Evolutionary conservation across 2,797 vertebrate species (phyloP), one percentile per base, ranked within the genome.

Genomic region (Cirrhinus molitorella): DNA sequence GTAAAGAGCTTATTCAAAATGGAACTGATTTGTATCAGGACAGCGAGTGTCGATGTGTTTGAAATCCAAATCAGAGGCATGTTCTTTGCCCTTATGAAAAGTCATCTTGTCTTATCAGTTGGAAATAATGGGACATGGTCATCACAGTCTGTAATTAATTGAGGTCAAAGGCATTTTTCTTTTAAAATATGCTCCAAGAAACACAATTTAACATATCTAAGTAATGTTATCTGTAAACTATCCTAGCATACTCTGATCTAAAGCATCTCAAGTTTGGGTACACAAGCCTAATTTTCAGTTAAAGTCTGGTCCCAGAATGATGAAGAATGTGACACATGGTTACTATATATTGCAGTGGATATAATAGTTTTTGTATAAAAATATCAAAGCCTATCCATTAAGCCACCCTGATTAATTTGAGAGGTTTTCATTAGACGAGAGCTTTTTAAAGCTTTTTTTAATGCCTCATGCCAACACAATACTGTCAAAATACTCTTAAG

Each of bases 51-150:
- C 3, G 0, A 53, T 34, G 57, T 78, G 6, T 65, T 78, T 65
- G 43, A 31, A 49, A 78, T 78, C 43, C 61, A 78, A 66, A 65
- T 47, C 28, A 65, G 19, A 37, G 49, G 49, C 31, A 2, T 74
- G 21, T 23, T 74, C 12, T 74, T 74, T 55, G 49, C 49, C 31
- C 31, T 14, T 37, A 53, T 34, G 28, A 73, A 53, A 73, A 55
- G 6, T 34, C 7, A 16, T 55, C 31, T 55, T n/a, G 49, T 55
- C 49, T 37, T 53, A 53, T 73, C 71, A n/a, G 12, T 19, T 34
- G 71, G 34, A 73, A 34, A 73, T 55, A 74, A 34, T 14, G 19
- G 19, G 28, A 34, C 19, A 53, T 34, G 47, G 47, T 34, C 6
- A 5, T 53, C 23, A 68, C 13, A 51, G 23, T 51, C 17, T 51